phyloP scores from a whole-genome alignment of 2,113 vertebrate species.

The Clarias magur region DNA sequence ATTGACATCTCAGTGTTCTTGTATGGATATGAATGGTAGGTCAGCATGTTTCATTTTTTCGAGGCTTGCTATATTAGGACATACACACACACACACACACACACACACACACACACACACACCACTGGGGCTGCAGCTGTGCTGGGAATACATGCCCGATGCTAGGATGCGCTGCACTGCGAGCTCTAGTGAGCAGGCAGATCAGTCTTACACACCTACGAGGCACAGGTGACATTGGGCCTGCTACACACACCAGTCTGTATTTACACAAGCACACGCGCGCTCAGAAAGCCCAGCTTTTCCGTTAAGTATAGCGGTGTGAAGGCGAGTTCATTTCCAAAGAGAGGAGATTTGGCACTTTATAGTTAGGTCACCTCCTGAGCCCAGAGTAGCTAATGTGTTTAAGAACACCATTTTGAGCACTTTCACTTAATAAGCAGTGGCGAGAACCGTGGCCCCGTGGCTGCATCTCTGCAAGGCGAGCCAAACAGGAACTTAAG shows the following conservation, averaged over 20 bases:
- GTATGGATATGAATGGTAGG: not conserved
- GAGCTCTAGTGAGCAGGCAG: constrained; percentile 2
- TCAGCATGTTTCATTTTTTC: no score
- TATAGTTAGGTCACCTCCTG: constrained; percentile 31
- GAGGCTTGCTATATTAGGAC: not conserved
- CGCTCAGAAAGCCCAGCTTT: not conserved
- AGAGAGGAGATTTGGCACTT: constrained; percentile 20
- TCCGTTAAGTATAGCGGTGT: not conserved
- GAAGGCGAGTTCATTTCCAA: not conserved
- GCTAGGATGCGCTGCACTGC: not conserved
- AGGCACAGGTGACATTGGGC: constrained; percentile 27
- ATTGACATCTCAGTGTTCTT: not conserved
- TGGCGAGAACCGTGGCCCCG: not conserved
- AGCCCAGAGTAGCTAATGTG: constrained; percentile 1
- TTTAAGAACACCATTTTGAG: constrained; percentile 19
- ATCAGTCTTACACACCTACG: constrained; percentile 28
- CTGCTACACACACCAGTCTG: constrained; percentile 23
- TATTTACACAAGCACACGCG: constrained; percentile 29
- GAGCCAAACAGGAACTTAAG: not conserved
- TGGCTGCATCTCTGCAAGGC: not conserved
- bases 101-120: not conserved
- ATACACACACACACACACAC: not conserved
- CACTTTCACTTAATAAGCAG: constrained; percentile 37
- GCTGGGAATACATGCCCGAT: not conserved
- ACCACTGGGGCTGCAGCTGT: constrained; percentile 1